A percentile compares a stretch with the other conserved stretches of the same genome.
These are phyloP conservation scores for Ptychoptera albimana DNA, from an alignment of 2,888 invertebrate genomes.

Conservation along the genomic window DNA sequence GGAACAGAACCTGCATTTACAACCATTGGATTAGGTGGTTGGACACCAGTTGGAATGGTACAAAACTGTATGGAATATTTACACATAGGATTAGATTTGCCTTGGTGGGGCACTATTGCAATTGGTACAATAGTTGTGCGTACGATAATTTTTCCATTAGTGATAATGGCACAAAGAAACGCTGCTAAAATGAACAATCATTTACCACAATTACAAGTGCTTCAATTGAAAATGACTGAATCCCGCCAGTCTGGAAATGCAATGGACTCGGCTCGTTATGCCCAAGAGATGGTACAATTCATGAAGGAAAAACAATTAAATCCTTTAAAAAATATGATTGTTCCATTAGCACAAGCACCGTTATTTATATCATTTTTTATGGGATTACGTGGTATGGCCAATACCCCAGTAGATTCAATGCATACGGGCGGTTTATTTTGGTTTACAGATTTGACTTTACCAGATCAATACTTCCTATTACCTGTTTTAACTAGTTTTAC, in stretches of 20 bases:
- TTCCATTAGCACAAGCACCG: constrained; percentile 69
- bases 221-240: constrained; percentile 74
- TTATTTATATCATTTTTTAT: constrained; percentile 86
- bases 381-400: constrained; percentile 75
- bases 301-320: constrained; percentile 71
- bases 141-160: constrained; percentile 65
- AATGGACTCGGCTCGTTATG: constrained; percentile 56
- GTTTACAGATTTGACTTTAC: constrained; percentile 82
- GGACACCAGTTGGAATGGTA: constrained; percentile 66
- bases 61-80: constrained; percentile 68
- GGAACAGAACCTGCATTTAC: constrained; percentile 61
- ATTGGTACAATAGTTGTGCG: constrained; percentile 67
- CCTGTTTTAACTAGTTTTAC: constrained; percentile 76
- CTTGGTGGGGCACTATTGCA: constrained; percentile 87
- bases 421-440: constrained; percentile 75
- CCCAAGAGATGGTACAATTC: constrained; percentile 61
- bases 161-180: constrained; percentile 67
- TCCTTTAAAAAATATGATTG: constrained; percentile 62
- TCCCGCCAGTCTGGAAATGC: constrained; percentile 73
- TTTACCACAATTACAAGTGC: constrained; percentile 66
- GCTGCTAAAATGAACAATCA: constrained; percentile 67
- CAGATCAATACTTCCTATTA: constrained; percentile 77
- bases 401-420: constrained; percentile 81
- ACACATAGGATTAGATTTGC: constrained; percentile 65
- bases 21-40: constrained; percentile 70